Evolutionary conservation across 2,888 invertebrate genomes (phyloP), one percentile per base, ranked within the genome.

Genomic region (Agonopterix subpropinquella): DNA sequence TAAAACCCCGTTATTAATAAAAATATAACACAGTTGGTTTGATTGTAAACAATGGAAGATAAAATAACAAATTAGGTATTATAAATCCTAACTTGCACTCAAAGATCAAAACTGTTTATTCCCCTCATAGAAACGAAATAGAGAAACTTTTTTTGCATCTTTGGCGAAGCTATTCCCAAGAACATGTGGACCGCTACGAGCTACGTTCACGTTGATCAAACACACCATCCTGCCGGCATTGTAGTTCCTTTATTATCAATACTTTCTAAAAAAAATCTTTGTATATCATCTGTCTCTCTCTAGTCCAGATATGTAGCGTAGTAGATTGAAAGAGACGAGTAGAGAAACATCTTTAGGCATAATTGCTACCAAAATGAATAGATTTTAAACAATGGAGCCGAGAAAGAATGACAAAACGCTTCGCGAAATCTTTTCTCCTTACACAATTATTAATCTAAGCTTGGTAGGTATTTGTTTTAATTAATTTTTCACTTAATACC

Each of bases 101-200:
- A 63, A 73, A 37, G 57, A 78, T 73, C 83, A 83, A 83, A 64
- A 75, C 56, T 53, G 44, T 54, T 67, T 44, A 48, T 41, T 51
- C 64, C 52, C 47, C 47, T 41, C 55, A 65, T 54, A 70, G 66
- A 57, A 67, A 62, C 42, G 7, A 42, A 56, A 70, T 67, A 75
- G 61, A 75, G 67, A 77, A 73, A 67, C 64, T 68, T 85, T 88
- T 86, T 88, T 83, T 83, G 87, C 87, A 86, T 80, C 74, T 72
- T 76, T 80, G 74, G 77, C 79, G 65, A 80, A 78, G 83, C 80
- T 67, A 81, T 87, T 86, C 85, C 80, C 82, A 78, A 78, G 84
- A 88, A 82, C 86, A 87, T 85, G 80, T 86, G 87, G 80, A 82
- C 79, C 81, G 85, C 86, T 85, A 83, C 81, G 84, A 80, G 85